Percentiles rank a stretch among this genome's conserved stretches.
phyloP scores from a whole-genome alignment of 2,888 invertebrate species.

The Cyrtodaria siliqua region DNA sequence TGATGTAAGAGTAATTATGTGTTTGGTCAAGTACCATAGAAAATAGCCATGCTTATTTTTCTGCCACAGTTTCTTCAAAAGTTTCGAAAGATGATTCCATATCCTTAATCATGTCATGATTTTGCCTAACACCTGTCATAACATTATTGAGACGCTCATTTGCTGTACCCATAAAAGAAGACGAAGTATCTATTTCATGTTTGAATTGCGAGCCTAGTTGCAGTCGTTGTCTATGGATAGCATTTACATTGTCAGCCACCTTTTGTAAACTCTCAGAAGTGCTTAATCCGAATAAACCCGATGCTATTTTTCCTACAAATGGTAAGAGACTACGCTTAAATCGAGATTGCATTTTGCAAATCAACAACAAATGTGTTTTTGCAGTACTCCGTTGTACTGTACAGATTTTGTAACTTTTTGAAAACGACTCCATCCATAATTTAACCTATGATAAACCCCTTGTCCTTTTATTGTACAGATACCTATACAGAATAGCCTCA shows the following conservation, averaged over 20 bases:
- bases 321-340: too few species aligned
- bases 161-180: conserved; percentile 11
- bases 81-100: not conserved
- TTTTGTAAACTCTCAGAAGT: conserved; percentile 5
- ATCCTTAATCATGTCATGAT: not conserved
- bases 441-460: too few species aligned
- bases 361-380: conserved; percentile 16
- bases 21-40: not conserved
- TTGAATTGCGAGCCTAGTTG: not conserved
- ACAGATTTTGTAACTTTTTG: conserved; percentile 3
- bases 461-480: too few species aligned
- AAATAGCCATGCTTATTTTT: not conserved
- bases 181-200: not conserved
- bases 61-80: not conserved
- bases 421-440: too few species aligned
- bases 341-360: not conserved
- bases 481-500: too few species aligned
- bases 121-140: not conserved
- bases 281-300: conserved; percentile 6
- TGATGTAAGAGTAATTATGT: not conserved
- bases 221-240: not conserved
- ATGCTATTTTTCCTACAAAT: conserved; percentile 10
- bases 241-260: too few species aligned
- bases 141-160: conserved; percentile 11
- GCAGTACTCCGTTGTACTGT: conserved; percentile 2